A percentile compares a stretch with the other conserved stretches of the same genome.
These are phyloP conservation scores for Amphiura filiformis DNA, from an alignment of 35 echinoderm and acorn worm species.

Conservation along the genomic window DNA sequence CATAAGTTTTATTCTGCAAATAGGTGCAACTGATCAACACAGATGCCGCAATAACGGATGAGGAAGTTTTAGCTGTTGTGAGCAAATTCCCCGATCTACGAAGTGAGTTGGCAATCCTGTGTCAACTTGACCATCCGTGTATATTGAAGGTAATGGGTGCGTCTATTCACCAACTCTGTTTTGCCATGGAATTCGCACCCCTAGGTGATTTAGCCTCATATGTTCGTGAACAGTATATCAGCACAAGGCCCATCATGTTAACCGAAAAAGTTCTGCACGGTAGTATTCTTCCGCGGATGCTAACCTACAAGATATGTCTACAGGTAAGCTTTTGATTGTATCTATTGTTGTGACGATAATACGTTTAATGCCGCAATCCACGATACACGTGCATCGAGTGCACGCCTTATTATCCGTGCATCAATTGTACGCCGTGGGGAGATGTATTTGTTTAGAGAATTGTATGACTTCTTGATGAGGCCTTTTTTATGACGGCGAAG, in stretches of 20 bases:
- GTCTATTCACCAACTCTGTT: constrained; percentile 62
- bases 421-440: too few species aligned
- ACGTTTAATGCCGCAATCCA: too few species aligned
- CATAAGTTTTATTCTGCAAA: too few species aligned
- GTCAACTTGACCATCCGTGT: constrained; percentile 52
- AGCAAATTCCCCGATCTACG: constrained; percentile 56
- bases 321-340: constrained; percentile 12
- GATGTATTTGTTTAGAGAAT: too few species aligned
- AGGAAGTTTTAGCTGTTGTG: constrained; percentile 13
- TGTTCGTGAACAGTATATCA: constrained; percentile 18
- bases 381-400: too few species aligned
- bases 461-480: too few species aligned
- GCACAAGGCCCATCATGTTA: neutral
- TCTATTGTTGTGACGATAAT: too few species aligned
- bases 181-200: constrained; percentile 70
- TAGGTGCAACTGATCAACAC: too few species aligned
- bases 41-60: neutral
- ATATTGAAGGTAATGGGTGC: constrained; percentile 55
- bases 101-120: constrained; percentile 57
- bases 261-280: constrained; percentile 10
- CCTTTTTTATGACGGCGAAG: too few species aligned
- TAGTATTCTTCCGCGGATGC: constrained; percentile 16
- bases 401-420: too few species aligned
- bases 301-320: constrained; percentile 60
- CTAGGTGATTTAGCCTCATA: constrained; percentile 46